phyloP scores from a whole-genome alignment of 2,113 vertebrate species.

The Stegostoma tigrinum region DNA sequence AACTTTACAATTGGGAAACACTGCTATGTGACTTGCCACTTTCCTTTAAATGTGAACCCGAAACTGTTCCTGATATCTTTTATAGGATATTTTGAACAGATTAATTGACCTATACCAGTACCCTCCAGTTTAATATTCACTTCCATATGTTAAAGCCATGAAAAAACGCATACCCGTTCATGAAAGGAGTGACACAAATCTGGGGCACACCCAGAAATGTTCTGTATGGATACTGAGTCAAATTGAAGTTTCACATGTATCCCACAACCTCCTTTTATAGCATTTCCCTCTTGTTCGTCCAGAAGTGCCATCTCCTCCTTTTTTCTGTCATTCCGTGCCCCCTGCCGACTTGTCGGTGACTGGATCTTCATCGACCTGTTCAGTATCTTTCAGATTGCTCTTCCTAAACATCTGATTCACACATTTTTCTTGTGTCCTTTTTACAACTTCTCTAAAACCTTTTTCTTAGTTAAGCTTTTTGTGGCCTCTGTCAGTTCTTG shows the following conservation, averaged over 20 bases:
- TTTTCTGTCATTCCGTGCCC: too few species aligned
- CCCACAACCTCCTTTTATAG: too few species aligned
- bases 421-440: background rate
- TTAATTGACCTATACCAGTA: background rate
- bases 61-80: background rate
- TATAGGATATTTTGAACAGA: too few species aligned
- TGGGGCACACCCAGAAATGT: too few species aligned
- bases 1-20: background rate
- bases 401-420: background rate
- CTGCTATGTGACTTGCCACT: background rate
- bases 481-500: background rate
- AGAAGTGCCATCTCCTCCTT: background rate
- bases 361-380: background rate
- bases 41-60: background rate
- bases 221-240: too few species aligned
- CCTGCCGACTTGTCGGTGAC: background rate
- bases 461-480: background rate
- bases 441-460: background rate
- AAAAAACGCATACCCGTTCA: too few species aligned
- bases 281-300: background rate
- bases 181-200: too few species aligned
- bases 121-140: background rate
- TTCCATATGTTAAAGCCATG: background rate
- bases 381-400: background rate
- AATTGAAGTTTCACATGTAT: background rate